A percentile compares a stretch with the other conserved stretches of the same genome.
phyloP scores from a whole-genome alignment of 2,113 vertebrate genomes.

The Rhabdornis inornatus region DNA sequence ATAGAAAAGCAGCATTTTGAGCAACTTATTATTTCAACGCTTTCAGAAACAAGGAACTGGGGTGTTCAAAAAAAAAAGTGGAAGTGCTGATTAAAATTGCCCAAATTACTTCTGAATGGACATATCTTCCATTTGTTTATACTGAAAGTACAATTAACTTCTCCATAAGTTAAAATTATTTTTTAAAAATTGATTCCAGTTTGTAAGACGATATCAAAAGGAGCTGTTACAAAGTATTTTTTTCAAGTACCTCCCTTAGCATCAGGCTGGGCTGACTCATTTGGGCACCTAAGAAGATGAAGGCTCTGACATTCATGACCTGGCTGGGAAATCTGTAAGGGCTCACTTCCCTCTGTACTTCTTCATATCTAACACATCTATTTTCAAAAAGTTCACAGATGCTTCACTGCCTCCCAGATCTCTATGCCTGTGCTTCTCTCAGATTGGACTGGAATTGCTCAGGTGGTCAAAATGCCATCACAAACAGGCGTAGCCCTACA shows the following conservation, averaged over 20 bases:
- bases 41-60: not conserved
- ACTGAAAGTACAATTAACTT: not conserved
- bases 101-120: not conserved
- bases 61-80: not conserved
- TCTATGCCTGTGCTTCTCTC: not conserved
- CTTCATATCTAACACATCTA: not conserved
- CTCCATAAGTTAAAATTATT: not conserved
- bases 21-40: not conserved
- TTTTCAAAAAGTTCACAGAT: not conserved
- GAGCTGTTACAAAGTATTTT: not conserved
- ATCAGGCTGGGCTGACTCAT: not conserved
- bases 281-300: not conserved
- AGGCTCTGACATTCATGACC: not conserved
- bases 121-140: not conserved
- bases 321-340: not conserved
- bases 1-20: not conserved
- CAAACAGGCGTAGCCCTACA: not conserved
- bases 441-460: not conserved
- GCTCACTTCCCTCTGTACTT: not conserved
- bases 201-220: not conserved
- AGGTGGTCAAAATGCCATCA: not conserved
- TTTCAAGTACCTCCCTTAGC: not conserved
- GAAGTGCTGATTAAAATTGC: not conserved
- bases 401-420: not conserved
- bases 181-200: not conserved